phyloP scores from a whole-genome alignment of 2,113 vertebrate species.

The Amblyornis subalaris region DNA sequence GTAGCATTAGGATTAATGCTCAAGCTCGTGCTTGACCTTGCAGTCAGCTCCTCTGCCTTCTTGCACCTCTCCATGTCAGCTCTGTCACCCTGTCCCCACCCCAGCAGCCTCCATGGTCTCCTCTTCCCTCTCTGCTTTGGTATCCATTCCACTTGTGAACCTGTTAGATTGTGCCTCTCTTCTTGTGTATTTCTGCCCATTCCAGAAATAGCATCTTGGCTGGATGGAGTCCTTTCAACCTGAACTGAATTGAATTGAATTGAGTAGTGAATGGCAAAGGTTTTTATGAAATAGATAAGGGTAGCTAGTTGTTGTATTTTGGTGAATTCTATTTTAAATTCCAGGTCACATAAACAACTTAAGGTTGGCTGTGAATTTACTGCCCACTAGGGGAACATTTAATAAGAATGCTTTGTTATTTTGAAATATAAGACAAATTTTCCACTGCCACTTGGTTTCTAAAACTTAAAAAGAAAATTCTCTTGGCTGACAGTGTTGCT shows the following conservation, averaged over 20 bases:
- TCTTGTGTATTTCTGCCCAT: neutral
- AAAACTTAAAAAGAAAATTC: neutral
- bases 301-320: neutral
- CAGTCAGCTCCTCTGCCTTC: neutral
- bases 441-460: neutral
- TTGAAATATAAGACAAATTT: neutral
- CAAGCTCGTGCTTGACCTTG: neutral
- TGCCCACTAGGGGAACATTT: neutral
- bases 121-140: neutral
- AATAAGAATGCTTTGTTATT: neutral
- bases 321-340: neutral
- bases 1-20: neutral
- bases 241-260: neutral
- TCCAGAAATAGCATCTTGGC: neutral
- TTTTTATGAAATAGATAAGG: neutral
- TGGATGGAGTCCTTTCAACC: neutral
- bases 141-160: neutral
- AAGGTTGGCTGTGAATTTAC: neutral
- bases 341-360: neutral
- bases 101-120: neutral
- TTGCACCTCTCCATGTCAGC: neutral
- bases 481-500: neutral
- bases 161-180: neutral
- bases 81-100: neutral
- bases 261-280: neutral